These are phyloP conservation scores for Ianthella basta DNA, from an alignment of 37 sponge, comb jelly and placozoan species.

Conservation along the genomic window DNA sequence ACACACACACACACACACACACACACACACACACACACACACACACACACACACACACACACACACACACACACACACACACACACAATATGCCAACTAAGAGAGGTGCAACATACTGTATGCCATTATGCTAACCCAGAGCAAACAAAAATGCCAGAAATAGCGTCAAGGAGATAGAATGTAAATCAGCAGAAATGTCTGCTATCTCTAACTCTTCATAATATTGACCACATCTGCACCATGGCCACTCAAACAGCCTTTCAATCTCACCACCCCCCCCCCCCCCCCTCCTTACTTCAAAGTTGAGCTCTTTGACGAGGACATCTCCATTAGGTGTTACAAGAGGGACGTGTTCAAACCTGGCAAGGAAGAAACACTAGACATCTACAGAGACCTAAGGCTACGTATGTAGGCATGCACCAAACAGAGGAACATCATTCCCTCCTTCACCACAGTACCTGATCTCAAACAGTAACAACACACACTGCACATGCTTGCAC, in stretches of 20 bases:
- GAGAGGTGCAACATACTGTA: no score
- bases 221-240: no score
- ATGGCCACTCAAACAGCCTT: no score
- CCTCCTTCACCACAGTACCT: background rate
- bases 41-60: background rate
- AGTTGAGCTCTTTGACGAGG: constrained; percentile 74
- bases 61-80: background rate
- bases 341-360: constrained; percentile 92
- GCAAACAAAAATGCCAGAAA: no score
- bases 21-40: background rate
- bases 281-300: constrained; percentile 59
- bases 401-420: no score
- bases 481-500: constrained; percentile 73
- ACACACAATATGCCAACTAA: no score
- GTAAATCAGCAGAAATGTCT: no score
- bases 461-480: constrained; percentile 37
- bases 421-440: background rate
- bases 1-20: background rate
- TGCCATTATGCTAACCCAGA: no score
- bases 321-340: constrained; percentile 95
- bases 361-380: background rate
- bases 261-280: background rate
- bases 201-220: no score
- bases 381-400: background rate
- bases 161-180: no score